Conservation (phyloP, 35 echinoderm and acorn worm species). For the Holothuria glaberrima region DNA sequence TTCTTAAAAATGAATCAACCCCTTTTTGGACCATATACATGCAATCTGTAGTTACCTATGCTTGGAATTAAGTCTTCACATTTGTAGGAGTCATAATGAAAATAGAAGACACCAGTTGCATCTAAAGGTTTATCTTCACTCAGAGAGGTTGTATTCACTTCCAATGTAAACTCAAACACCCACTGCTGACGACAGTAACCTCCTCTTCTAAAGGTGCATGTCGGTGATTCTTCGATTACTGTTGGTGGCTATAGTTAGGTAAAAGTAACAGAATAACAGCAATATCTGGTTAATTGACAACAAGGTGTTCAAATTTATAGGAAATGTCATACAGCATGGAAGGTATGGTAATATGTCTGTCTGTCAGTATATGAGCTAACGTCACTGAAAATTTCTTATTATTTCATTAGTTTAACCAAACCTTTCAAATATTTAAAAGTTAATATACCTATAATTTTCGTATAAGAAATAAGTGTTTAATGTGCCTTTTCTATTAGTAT, state of each 20-base stretch:
- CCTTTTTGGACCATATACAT: not conserved
- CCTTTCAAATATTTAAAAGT: too few relatives aligned
- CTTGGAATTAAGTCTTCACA: slow-evolving; percentile 59
- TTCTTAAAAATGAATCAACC: too few relatives aligned
- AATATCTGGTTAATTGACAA: too few relatives aligned
- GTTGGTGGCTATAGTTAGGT: slow-evolving; percentile 62
- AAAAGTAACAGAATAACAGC: not conserved
- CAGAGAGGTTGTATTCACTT: slow-evolving; percentile 51
- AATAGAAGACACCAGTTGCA: slow-evolving; percentile 75
- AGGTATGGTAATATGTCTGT: too few relatives aligned
- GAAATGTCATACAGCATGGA: too few relatives aligned
- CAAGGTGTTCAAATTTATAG: too few relatives aligned
- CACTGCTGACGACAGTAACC: slow-evolving; percentile 74
- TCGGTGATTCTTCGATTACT: slow-evolving; percentile 31
- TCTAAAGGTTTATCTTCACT: slow-evolving; percentile 58
- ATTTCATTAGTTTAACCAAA: too few relatives aligned
- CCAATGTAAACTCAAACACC: slow-evolving; percentile 71
- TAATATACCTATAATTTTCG: too few relatives aligned
- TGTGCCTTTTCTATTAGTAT: too few relatives aligned
- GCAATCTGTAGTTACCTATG: slow-evolving; percentile 48
- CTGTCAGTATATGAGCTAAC: too few relatives aligned
- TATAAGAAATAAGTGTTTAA: too few relatives aligned
- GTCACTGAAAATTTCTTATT: too few relatives aligned
- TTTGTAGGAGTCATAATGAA: slow-evolving; percentile 64
- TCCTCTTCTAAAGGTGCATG: slow-evolving; percentile 26